Evolutionary conservation across 2,113 vertebrate species (phyloP).

Genomic region (Pygoscelis adeliae): DNA sequence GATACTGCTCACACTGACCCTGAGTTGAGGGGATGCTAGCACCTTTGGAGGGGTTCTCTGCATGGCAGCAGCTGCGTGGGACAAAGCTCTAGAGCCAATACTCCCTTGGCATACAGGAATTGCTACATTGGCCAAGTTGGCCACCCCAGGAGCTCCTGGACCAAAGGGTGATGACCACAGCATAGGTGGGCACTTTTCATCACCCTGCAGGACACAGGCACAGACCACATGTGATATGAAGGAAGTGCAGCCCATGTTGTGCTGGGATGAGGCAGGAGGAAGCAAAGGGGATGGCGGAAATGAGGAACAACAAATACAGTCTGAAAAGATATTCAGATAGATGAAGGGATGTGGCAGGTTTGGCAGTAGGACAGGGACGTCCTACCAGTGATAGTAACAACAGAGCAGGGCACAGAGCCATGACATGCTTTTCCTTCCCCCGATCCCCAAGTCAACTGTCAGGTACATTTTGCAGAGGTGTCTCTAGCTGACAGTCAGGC

Average conservation of each 20-base stretch:
- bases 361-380: background rate
- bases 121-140: accelerated
- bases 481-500: accelerated
- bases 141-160: background rate
- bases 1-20: accelerated
- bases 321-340: background rate
- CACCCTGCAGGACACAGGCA: background rate
- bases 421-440: background rate
- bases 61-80: background rate
- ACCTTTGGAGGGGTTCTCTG: background rate
- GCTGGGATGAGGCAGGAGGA: background rate
- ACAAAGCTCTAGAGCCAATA: background rate
- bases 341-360: background rate
- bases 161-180: background rate
- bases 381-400: background rate
- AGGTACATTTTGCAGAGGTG: accelerated
- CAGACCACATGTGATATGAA: background rate
- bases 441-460: accelerated
- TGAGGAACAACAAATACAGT: background rate
- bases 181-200: background rate
- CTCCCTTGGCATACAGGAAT: background rate
- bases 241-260: background rate
- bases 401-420: background rate
- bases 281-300: background rate
- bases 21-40: background rate